Percentiles rank a stretch among this genome's conserved stretches.
These are phyloP conservation scores for Leptocoma aspasia DNA, from an alignment of 2,113 vertebrate genomes.

Conservation along the genomic window DNA sequence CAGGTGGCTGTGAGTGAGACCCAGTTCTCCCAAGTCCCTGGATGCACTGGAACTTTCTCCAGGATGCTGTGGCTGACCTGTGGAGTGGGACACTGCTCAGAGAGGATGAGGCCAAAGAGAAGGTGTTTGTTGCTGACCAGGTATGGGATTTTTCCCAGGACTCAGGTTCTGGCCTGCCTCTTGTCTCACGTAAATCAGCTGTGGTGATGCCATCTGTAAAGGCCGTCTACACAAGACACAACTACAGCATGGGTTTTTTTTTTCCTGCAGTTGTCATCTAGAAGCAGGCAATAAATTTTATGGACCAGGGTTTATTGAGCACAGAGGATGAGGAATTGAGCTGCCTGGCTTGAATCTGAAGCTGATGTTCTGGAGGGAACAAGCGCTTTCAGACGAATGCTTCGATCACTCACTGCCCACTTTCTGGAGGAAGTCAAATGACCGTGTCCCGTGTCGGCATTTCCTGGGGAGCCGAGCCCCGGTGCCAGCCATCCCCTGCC, in stretches of 20 bases:
- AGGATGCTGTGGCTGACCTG: neutral
- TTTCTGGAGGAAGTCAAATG: neutral
- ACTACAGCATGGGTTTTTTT: neutral
- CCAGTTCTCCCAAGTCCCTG: rapidly evolving
- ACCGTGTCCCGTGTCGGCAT: rapidly evolving
- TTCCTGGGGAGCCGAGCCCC: neutral
- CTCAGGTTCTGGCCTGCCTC: neutral
- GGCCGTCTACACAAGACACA: neutral
- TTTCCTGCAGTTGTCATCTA: slow-evolving; percentile 39
- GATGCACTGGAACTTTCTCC: neutral
- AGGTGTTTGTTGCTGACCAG: neutral
- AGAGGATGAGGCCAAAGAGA: neutral
- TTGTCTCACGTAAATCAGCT: slow-evolving; percentile 23
- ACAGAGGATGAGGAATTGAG: slow-evolving; percentile 57
- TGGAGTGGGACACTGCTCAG: neutral
- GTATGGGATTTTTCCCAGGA: neutral
- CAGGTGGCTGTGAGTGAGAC: rapidly evolving
- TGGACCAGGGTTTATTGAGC: slow-evolving; percentile 57
- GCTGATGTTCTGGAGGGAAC: slow-evolving; percentile 29
- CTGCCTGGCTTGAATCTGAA: slow-evolving; percentile 40
- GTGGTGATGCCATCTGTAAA: slow-evolving; percentile 26
- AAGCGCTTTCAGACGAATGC: neutral
- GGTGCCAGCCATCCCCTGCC: neutral
- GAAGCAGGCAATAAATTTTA: slow-evolving; percentile 59
- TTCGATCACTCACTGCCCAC: neutral